Conservation (phyloP, 2,888 invertebrate species). For the Erynnis tages region DNA sequence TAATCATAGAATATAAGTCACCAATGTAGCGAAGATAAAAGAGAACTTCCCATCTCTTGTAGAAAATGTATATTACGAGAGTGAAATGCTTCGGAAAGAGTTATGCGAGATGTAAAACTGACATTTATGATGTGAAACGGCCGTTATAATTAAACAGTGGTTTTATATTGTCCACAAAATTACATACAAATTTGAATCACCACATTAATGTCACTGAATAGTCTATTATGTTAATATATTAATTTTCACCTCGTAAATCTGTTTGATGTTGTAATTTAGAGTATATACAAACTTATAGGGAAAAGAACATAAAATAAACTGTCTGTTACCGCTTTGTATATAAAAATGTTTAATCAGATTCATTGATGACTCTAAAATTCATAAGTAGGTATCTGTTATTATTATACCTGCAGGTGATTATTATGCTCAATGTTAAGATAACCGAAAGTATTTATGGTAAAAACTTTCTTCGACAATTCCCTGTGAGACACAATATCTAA, state of each 20-base stretch:
- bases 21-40: slow-evolving; percentile 37
- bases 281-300: background rate
- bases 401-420: too few species aligned
- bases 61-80: slow-evolving; percentile 47
- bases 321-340: too few species aligned
- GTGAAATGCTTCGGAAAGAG: slow-evolving; percentile 56
- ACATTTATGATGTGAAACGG: slow-evolving; percentile 66
- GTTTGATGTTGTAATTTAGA: background rate
- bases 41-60: slow-evolving; percentile 32
- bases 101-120: slow-evolving; percentile 64
- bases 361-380: too few species aligned
- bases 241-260: slow-evolving; percentile 12
- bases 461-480: too few species aligned
- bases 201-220: slow-evolving; percentile 50
- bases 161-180: slow-evolving; percentile 50
- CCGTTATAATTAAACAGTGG: slow-evolving; percentile 66
- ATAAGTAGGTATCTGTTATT: too few species aligned
- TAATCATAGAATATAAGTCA: slow-evolving; percentile 36
- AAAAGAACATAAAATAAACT: too few species aligned
- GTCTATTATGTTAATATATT: slow-evolving; percentile 42
- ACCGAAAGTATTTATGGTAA: too few species aligned
- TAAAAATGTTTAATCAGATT: too few species aligned
- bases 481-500: too few species aligned
- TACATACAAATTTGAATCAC: slow-evolving; percentile 57
- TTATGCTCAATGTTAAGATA: too few species aligned